Evolutionary conservation across 2,113 vertebrate genomes (phyloP), one percentile per base, ranked within the genome.

Genomic region (Sylvietta virens): DNA sequence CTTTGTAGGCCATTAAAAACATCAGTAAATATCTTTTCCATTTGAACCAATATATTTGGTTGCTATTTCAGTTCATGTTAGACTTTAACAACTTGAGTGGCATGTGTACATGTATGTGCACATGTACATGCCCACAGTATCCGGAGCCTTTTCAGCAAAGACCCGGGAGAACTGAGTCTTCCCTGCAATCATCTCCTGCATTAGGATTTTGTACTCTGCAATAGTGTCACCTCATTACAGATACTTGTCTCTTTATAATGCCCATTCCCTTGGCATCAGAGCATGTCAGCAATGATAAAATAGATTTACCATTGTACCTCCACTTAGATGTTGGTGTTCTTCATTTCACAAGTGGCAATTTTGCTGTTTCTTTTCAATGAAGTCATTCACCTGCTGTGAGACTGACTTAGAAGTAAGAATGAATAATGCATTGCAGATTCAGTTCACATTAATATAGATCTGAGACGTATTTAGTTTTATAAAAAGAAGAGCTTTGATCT

Each of bases 401-500:
- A 62, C 10, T 88, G 64, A 92, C 85, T 95, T 66, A 62, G 54
- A 45, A 79, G 80, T 69, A 50, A 86, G 35, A 96, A 88, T 97
- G 88, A 97, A 91, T 97, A 95, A 95, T 81, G 18, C 30, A 79
- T 92, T 88, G 92, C 73, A 71, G 65, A 95, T 91, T 96, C 94
- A 83, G n/a, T 87, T 92, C 53, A 74, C 40, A 81, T 94, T 86
- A 96, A 66, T 95, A 90, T 47, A 91, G 96, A 92, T 93, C 61
- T 91, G 74, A 97, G 82, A 37, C 3, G 22, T 82, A 92, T 94
- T 96, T 95, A 78, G 88, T 53, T 91, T 82, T 78, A 74, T 84
- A 84, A 78, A 94, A 96, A 94, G 76, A 96, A 82, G 71, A 70
- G 60, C 90, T 96, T 97, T 97, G 95, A 97, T 97, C 92, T 93